Evolutionary conservation across 2,113 vertebrate species (phyloP), one percentile per base, ranked within the genome.

Genomic region (Himantopus leucocephalus): DNA sequence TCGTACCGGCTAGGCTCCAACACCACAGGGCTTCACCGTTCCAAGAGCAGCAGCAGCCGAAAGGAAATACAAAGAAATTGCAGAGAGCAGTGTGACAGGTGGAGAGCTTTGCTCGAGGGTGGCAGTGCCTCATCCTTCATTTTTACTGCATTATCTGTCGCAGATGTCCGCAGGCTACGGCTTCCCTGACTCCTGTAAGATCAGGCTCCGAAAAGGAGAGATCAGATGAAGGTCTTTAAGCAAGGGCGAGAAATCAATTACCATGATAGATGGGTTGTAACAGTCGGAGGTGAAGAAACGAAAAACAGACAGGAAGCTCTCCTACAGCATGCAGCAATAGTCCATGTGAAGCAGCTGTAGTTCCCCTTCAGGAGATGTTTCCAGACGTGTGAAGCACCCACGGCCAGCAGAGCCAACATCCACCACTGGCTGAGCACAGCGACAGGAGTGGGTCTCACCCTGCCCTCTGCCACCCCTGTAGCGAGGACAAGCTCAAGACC

Each of bases 91-190:
- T 10, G 26, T 50, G 37, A 62, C 30, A 45, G 68, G 78, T 2
- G 0, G 37, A 88, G 66, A n/a, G 64, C 52, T 88, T 41, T 90
- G 77, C 52, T 78, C 6, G 3, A 93, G 64, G 32, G 68, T 67
- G 60, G 73, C 70, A 92, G 24, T 32, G 35, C 60, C 60, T 94
- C 64, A 75, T 82, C 56, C 41, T 87, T 93, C 74, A 71, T 74
- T 93, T 92, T 85, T 71, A 50, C 56, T 63, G 60, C 48, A 32
- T 72, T 55, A 72, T 92, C 60, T 59, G 29, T 59, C 56, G 82
- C 60, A 79, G 85, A 72, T 85, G 37, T 82, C 70, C 1, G 2
- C 18, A 39, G 37, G 30, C 48, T 88, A 56, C 1, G 3, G 66
- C 67, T 90, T 92, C 43, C 30, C 6, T 1, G 26, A 29, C 53